Evolutionary conservation across 2,888 invertebrate species (phyloP).

Genomic region (Eupithecia abbreviata): DNA sequence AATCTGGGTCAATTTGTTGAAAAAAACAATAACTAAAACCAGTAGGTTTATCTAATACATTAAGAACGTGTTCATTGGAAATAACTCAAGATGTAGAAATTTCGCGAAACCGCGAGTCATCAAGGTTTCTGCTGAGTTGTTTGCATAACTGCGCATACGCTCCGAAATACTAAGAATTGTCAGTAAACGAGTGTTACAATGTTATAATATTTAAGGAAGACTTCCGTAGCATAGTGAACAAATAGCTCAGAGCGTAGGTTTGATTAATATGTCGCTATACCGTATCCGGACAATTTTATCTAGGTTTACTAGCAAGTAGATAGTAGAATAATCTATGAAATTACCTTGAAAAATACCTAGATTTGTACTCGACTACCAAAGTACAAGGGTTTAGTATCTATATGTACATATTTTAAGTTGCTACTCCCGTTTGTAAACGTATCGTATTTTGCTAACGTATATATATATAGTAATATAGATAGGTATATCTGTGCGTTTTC

Average conservation of each 20-base stretch:
- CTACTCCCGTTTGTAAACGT: too few relatives aligned
- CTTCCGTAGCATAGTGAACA: neutral
- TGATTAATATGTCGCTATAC: neutral
- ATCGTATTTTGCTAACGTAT: neutral
- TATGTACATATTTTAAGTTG: too few relatives aligned
- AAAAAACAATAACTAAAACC: neutral
- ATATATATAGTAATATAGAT: too few relatives aligned
- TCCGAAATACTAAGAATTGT: conserved; percentile 20
- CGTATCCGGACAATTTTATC: neutral
- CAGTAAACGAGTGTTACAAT: conserved; percentile 6
- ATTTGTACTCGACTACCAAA: too few relatives aligned
- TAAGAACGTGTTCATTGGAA: conserved; percentile 45
- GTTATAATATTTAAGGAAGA: neutral
- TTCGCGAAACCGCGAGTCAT: conserved; percentile 44
- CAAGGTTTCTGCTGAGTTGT: conserved; percentile 40
- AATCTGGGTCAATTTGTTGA: neutral
- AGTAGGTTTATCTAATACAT: neutral
- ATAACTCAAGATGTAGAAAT: conserved; percentile 42
- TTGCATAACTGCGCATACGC: conserved; percentile 30
- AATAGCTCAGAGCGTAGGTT: neutral
- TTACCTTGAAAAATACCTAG: too few relatives aligned
- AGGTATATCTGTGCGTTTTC: too few relatives aligned
- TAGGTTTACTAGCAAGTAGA: neutral
- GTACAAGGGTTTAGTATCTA: too few relatives aligned
- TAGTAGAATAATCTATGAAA: neutral